Base-by-base conservation (phyloP, 2,888 invertebrate genomes). In the Steinernema scapterisci region DNA sequence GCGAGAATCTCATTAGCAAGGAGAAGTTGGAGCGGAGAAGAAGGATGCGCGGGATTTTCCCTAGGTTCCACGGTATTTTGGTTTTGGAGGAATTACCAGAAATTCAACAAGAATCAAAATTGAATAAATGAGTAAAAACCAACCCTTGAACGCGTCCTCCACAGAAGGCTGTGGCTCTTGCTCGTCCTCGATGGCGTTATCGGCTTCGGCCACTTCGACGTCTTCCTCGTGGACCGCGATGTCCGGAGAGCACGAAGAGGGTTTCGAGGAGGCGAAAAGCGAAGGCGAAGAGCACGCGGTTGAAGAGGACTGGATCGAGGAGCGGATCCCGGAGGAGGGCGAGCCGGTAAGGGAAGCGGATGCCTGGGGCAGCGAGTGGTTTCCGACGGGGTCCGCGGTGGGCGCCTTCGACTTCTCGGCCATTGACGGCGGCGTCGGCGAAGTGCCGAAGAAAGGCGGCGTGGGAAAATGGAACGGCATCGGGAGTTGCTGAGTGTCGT, bases 361-460 rank as follows among this genome's bases (percentile, higher is more conserved):
- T 3, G 31, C 13, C 63, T 27, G 63, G 9, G 63, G 63, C 9
- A 31, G 31, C 16, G 63, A 6, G 7, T 21, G 63, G 27, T 21
- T 21, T 2, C 16, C 38, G 63, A 16, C 31, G 63, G 63, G 2
- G 27, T 63, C 63, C 1, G 16, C 25, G 13, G 54, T 1, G 13
- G 54, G 13, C 19, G 72, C 45, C 23, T 75, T 75, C 45, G 78
- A n/a, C 48, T 80, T 76, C 71, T 73, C 78, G 6, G 75, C 73
- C 71, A 44, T 19, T 5, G 71, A 44, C 11, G 63, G 63, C 16
- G 63, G 31, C 63, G 54, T 19, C 54, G 54, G 54, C 21, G 63
- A 63, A 25, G 63, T 31, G 9, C 63, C 63, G 63, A 63, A 63
- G 63, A 63, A 63, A 16, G 63, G 63, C 63, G 63, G 63, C 13